Conservation (phyloP, 1,140 invertebrate species). For the Saccostrea cuccullata region DNA sequence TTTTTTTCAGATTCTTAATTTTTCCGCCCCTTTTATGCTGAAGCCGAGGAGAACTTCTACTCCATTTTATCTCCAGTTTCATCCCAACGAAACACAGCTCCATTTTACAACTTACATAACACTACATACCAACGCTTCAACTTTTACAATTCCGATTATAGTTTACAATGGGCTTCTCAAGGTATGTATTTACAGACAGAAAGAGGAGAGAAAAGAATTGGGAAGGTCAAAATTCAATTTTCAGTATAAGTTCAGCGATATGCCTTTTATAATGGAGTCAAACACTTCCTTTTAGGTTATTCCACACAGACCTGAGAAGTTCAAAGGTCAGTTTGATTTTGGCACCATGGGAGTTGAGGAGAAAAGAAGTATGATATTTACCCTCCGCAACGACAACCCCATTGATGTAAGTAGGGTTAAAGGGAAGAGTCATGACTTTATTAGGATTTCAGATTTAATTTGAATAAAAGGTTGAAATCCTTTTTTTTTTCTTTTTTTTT, state of each 20-base stretch:
- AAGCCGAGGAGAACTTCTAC: conserved; percentile 82
- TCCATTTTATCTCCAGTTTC: conserved; percentile 82
- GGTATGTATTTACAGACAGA: conserved; percentile 59
- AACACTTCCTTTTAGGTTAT: conserved; percentile 72
- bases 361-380: conserved; percentile 85
- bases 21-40: conserved; percentile 81
- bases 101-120: conserved; percentile 84
- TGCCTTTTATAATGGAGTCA: too few species aligned
- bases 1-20: conserved; percentile 76
- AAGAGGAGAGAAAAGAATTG: neutral
- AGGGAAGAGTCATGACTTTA: too few species aligned
- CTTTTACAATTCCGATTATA: conserved; percentile 85
- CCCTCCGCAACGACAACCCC: conserved; percentile 88
- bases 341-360: conserved; percentile 86
- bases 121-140: conserved; percentile 87
- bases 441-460: too few species aligned
- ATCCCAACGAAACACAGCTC: conserved; percentile 81
- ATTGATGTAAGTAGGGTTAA: conserved; percentile 81
- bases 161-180: conserved; percentile 87
- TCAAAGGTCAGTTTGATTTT: conserved; percentile 84
- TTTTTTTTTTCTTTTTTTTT: neutral
- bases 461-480: neutral
- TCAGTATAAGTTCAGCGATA: too few species aligned
- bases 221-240: neutral
- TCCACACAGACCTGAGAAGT: conserved; percentile 79